Conservation (phyloP, 1,140 invertebrate species). For the Tribolium castaneum region DNA sequence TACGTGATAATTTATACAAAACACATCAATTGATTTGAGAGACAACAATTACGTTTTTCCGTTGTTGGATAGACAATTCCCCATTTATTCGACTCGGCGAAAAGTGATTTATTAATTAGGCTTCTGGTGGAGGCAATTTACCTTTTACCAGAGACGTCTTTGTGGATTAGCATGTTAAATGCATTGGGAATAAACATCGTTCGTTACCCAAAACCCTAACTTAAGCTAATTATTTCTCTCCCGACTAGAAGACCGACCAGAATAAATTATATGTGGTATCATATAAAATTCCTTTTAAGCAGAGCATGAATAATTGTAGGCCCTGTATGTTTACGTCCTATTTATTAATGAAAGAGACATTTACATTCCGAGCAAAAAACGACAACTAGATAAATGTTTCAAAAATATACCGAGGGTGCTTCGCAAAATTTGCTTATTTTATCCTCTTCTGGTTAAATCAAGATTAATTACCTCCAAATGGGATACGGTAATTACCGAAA, state of each 20-base stretch:
- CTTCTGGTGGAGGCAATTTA: background rate
- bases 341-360: conserved; percentile 3
- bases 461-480: conserved; percentile 23
- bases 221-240: conserved; percentile 25
- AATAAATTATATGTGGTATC: conserved; percentile 27
- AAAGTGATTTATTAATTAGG: background rate
- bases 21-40: too few species aligned
- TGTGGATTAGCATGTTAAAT: conserved; percentile 29
- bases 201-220: conserved; percentile 1
- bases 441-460: conserved; percentile 13
- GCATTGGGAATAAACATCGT: conserved; percentile 16
- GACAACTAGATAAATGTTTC: background rate
- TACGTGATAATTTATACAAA: too few species aligned
- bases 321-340: background rate
- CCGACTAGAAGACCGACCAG: conserved; percentile 2
- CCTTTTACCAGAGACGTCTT: background rate
- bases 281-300: conserved; percentile 28
- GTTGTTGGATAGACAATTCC: background rate
- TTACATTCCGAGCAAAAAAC: background rate
- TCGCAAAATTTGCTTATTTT: conserved; percentile 6
- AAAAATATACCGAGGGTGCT: background rate
- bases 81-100: background rate
- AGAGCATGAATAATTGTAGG: conserved; percentile 13
- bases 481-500: background rate
- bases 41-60: too few species aligned